Conservation (phyloP, 2,113 vertebrate genomes). For the Dolichotis patagonum region DNA sequence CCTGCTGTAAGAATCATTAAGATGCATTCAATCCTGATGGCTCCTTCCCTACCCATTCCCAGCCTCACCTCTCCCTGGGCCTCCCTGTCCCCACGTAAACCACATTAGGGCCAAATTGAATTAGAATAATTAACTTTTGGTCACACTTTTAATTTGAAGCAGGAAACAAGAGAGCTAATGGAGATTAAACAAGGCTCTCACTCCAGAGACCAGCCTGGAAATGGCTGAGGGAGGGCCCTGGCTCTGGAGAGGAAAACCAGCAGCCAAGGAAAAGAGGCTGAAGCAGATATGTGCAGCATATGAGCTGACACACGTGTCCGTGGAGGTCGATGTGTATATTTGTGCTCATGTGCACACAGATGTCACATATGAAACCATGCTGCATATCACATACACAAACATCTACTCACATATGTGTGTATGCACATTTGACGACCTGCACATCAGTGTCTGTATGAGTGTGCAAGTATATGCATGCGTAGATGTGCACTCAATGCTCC, state of each 20-base stretch:
- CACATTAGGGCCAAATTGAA: conserved; percentile 76
- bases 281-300: fast-evolving
- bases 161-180: conserved; percentile 75
- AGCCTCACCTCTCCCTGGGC: conserved; percentile 21
- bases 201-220: conserved; percentile 59
- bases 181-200: conserved; percentile 75
- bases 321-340: fast-evolving
- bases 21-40: background rate
- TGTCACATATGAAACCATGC: background rate
- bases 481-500: background rate
- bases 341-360: no score
- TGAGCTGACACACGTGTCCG: fast-evolving
- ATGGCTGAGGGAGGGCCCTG: background rate
- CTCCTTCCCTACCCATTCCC: background rate
- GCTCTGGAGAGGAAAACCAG: background rate
- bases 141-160: conserved; percentile 82
- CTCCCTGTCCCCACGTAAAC: conserved; percentile 4
- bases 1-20: conserved; percentile 44
- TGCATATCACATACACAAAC: background rate
- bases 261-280: background rate
- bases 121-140: conserved; percentile 83
- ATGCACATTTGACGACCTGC: background rate
- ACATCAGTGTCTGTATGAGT: background rate
- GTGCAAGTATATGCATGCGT: fast-evolving
- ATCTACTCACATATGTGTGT: fast-evolving